Percentiles rank a stretch among this genome's conserved stretches.
phyloP scores from a whole-genome alignment of 2,113 vertebrate species.

The Tilapia sparmanii region DNA sequence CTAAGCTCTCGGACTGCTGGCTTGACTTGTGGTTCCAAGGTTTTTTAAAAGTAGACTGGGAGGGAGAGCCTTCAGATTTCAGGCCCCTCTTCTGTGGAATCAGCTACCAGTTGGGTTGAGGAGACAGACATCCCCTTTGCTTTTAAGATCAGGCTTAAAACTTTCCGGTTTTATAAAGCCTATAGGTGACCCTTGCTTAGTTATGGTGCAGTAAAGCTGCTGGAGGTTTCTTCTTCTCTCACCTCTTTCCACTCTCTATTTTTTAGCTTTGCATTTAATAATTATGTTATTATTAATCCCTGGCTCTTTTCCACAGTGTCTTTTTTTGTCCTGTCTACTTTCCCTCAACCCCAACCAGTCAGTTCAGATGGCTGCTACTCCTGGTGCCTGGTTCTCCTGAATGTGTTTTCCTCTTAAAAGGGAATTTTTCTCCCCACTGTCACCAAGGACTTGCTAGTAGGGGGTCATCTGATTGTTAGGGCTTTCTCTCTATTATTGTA shows the following conservation, averaged over 20 bases:
- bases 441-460: not conserved
- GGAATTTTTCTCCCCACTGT: not conserved
- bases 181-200: not conserved
- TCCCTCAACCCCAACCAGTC: not conserved
- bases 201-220: not conserved
- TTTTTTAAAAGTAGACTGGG: not conserved
- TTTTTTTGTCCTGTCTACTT: not conserved
- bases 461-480: not conserved
- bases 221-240: not conserved
- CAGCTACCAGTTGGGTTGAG: not conserved
- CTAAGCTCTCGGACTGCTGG: not conserved
- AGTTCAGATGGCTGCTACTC: not conserved
- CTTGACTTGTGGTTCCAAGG: not conserved
- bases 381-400: not conserved
- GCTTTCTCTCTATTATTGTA: not conserved
- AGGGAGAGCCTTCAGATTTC: not conserved
- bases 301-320: not conserved
- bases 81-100: not conserved
- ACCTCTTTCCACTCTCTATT: not conserved
- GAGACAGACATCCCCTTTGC: not conserved
- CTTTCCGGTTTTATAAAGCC: not conserved
- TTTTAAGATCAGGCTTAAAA: not conserved
- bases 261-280: not conserved
- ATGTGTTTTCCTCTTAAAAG: not conserved
- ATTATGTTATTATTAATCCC: not conserved